Conservation (phyloP, 2,888 invertebrate genomes). For the Onthophagus sagittarius region DNA sequence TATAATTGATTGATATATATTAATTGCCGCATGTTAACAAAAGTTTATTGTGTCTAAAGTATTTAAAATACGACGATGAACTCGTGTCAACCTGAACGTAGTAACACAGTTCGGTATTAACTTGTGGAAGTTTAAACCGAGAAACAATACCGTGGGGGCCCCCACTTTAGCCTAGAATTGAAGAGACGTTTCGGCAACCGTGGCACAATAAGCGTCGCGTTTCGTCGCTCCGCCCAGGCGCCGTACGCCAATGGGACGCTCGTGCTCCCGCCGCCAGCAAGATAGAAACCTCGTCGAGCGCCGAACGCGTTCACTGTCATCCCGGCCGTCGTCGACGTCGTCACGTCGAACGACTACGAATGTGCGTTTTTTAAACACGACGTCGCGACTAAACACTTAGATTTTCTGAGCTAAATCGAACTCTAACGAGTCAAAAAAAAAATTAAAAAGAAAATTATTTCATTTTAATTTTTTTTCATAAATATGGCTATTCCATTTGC, state of each 20-base stretch:
- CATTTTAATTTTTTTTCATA: conserved; percentile 12
- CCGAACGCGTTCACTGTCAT: neutral
- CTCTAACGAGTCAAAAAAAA: no score
- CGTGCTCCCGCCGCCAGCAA: neutral
- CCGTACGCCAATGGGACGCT: neutral
- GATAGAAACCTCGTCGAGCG: neutral
- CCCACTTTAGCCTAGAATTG: neutral
- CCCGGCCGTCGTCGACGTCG: conserved; percentile 18
- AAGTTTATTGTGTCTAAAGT: neutral
- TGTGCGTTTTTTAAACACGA: conserved; percentile 2
- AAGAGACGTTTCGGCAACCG: neutral
- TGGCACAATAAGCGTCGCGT: neutral
- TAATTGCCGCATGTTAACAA: no score
- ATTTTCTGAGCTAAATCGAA: neutral
- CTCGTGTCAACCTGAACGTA: neutral
- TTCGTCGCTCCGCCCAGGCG: conserved; percentile 1
- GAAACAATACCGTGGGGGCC: neutral
- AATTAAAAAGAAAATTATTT: conserved; percentile 4
- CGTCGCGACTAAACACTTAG: conserved; percentile 2
- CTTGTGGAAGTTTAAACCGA: neutral
- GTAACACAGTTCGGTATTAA: neutral
- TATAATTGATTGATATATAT: no score
- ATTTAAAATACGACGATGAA: conserved; percentile 8
- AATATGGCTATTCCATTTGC: conserved; percentile 47
- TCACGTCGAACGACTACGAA: conserved; percentile 13